phyloP scores from a whole-genome alignment of 2,113 vertebrate species.

The Alouatta palliata region DNA sequence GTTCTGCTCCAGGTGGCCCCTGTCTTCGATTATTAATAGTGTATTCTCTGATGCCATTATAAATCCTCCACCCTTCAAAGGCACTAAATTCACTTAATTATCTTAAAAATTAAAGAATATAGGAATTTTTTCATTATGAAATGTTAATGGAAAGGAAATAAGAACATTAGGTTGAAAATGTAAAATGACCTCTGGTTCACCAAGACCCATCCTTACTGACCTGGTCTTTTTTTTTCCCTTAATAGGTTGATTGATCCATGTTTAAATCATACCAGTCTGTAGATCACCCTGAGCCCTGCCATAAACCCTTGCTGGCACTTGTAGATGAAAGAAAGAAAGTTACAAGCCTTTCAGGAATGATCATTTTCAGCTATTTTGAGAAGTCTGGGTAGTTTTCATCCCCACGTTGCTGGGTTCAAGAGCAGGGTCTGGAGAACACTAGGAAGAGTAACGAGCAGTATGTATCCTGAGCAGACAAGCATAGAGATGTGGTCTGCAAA shows the following conservation, averaged over 20 bases:
- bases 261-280: constrained; percentile 68
- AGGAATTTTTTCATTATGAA: constrained; percentile 78
- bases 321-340: constrained; percentile 17
- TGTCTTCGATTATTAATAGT: constrained; percentile 65
- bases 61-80: constrained; percentile 61
- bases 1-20: constrained; percentile 4
- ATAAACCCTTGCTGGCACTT: constrained; percentile 61
- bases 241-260: constrained; percentile 75
- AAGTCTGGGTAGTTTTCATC: not conserved
- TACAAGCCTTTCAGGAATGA: constrained; percentile 31
- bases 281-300: constrained; percentile 45
- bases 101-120: constrained; percentile 79
- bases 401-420: not conserved
- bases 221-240: constrained; percentile 66
- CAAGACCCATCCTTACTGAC: constrained; percentile 73
- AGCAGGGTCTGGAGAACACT: not conserved
- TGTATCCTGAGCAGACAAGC: not conserved
- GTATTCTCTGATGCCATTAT: constrained; percentile 38
- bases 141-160: constrained; percentile 82
- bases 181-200: constrained; percentile 71
- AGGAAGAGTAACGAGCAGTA: not conserved
- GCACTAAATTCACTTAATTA: constrained; percentile 77
- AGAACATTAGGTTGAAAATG: constrained; percentile 78
- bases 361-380: not conserved
- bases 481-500: not conserved